Evolutionary conservation across 2,113 vertebrate genomes (phyloP), one percentile per base, ranked within the genome.

Genomic region (Nesoenas mayeri): DNA sequence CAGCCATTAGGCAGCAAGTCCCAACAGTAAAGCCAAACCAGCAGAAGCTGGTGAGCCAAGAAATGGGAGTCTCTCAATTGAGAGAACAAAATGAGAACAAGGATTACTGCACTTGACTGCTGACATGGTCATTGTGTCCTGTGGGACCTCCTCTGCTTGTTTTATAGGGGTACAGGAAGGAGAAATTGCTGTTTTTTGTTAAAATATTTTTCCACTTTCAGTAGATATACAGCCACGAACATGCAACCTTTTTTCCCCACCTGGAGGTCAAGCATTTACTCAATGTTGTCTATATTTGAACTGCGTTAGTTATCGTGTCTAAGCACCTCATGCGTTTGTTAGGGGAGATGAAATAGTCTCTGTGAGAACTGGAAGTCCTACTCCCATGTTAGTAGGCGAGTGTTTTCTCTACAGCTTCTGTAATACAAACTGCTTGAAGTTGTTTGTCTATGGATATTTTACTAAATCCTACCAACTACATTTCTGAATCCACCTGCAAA

Each of bases 161-260:
- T 79, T 83, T 65, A 65, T 15, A 47, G 22, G 74, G 84, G 44
- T 77, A 79, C 25, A 88, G 40, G 26, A 79, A 83, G 29, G 54
- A 77, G 28, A 71, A 66, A 38, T 65, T 38, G 51, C 22, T 74
- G 21, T 11, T 64, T 56, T 74, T 29, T 32, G 29, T 47, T 56
- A 65, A 78, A 82, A 31, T 64, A 32, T n/a, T 94, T 93, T 93
- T 54, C 61, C 54, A 57, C 65, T 88, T 80, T 88, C 34, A 92
- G 79, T 78, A 92, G 73, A 88, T 79, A 96, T 9, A 93, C 34
- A 95, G 92, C 53, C 88, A 84, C 84, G 81, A 88, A 90, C 93
- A 95, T 95, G 91, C 90, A 88, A 91, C 69, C 71, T 75, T 93
- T 89, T 62, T 90, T 79, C 38, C 57, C n/a, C 64, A 85, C 64